Percentiles rank a stretch among this genome's conserved stretches.
Evolutionary conservation across 2,888 invertebrate genomes (phyloP).

Genomic region (Subacronicta megacephala): DNA sequence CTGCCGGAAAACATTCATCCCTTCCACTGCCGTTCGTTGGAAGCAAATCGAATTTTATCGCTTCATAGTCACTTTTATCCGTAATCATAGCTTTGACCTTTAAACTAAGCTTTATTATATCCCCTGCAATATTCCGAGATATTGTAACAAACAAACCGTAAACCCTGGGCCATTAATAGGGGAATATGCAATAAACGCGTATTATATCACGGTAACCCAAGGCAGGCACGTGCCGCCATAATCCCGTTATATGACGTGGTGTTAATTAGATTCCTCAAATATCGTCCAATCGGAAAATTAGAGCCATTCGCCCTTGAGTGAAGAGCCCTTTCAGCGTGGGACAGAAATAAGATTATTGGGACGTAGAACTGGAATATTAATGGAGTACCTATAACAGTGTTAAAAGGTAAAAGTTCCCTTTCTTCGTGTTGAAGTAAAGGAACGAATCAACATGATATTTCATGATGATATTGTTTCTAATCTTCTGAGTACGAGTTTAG

Average conservation of each 20-base stretch:
- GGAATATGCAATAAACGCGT: constrained; percentile 46
- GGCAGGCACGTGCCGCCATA: constrained; percentile 40
- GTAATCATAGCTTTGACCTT: constrained; percentile 36
- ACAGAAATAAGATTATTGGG: constrained; percentile 27
- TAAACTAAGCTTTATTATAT: constrained; percentile 21
- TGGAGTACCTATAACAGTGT: neutral
- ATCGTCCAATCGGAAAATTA: constrained; percentile 48
- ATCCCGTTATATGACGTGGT: constrained; percentile 51
- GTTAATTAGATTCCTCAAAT: constrained; percentile 62
- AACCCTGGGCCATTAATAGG: constrained; percentile 37
- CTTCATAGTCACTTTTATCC: constrained; percentile 14
- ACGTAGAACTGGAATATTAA: constrained; percentile 4
- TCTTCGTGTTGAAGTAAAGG: neutral
- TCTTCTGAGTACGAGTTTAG: too few species aligned
- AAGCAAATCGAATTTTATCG: constrained; percentile 21
- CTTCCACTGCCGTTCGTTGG: constrained; percentile 17
- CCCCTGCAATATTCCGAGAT: constrained; percentile 16
- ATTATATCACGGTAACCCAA: constrained; percentile 33
- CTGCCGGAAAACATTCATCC: constrained; percentile 20
- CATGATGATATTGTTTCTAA: too few species aligned
- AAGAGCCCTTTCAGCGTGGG: constrained; percentile 19
- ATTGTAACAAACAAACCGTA: constrained; percentile 34
- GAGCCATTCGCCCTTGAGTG: constrained; percentile 40
- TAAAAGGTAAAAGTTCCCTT: neutral
- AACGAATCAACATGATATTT: too few species aligned